Conservation (phyloP, 2,888 invertebrate genomes). For the Sarcophaga rosellei region DNA sequence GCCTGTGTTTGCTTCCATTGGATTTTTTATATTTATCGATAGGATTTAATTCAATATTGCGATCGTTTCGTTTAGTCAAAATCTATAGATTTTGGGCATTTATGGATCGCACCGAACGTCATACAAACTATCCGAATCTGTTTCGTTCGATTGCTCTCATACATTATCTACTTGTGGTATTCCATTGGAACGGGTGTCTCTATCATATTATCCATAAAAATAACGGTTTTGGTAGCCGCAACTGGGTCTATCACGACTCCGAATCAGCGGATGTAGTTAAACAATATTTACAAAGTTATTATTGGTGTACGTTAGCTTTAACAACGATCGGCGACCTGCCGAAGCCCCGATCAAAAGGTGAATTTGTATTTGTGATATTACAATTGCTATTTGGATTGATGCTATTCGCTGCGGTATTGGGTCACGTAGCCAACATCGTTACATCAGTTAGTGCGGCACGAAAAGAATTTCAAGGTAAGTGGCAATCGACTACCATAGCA, state of each 20-base stretch:
- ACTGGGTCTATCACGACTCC: conserved; percentile 94
- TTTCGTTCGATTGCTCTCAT: conserved; percentile 95
- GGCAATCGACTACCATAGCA: not conserved
- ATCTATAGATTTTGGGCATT: conserved; percentile 99
- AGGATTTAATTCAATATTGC: conserved; percentile 97
- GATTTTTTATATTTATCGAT: conserved; percentile 99
- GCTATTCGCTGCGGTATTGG: conserved; percentile 97
- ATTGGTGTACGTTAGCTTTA: conserved; percentile 98
- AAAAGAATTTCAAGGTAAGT: conserved; percentile 98
- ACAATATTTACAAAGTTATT: conserved; percentile 98
- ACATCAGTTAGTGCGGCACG: conserved; percentile 98
- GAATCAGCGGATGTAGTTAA: conserved; percentile 94
- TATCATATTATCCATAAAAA: conserved; percentile 98
- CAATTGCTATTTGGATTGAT: conserved; percentile 97
- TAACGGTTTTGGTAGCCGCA: conserved; percentile 95
- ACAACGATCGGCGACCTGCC: conserved; percentile 97
- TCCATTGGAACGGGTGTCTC: conserved; percentile 99
- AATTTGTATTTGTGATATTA: conserved; percentile 96
- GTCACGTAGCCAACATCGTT: conserved; percentile 99
- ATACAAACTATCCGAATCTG: conserved; percentile 99
- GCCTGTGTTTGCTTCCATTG: conserved; percentile 97
- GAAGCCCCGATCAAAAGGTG: conserved; percentile 94
- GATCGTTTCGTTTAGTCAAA: conserved; percentile 97
- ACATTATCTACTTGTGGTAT: conserved; percentile 98
- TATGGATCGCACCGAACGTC: conserved; percentile 98